Percentiles rank a stretch among this genome's conserved stretches.
phyloP scores from a whole-genome alignment of 2,888 invertebrate genomes.

The Coenonympha glycerion region DNA sequence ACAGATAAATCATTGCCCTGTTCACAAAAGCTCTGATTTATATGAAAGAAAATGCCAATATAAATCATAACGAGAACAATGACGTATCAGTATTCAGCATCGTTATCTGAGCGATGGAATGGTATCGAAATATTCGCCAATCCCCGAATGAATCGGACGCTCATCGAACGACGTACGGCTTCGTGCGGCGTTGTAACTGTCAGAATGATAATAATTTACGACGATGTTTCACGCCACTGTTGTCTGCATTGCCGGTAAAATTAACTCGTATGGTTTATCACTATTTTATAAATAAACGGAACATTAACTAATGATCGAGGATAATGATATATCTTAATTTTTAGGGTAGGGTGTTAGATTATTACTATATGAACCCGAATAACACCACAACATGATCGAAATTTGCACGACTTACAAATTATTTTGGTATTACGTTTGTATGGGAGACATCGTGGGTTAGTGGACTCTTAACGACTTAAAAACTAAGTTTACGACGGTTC shows the following conservation, averaged over 20 bases:
- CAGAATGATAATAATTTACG: conserved; percentile 14
- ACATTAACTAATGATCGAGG: too few relatives aligned
- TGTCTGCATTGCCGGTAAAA: neutral
- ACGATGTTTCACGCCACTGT: neutral
- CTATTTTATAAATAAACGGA: too few relatives aligned
- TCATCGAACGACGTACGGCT: conserved; percentile 8
- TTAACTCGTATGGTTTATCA: neutral
- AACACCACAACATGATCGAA: too few relatives aligned
- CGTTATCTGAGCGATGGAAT: conserved; percentile 10
- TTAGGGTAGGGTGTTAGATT: too few relatives aligned
- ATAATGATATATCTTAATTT: too few relatives aligned
- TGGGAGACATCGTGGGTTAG: too few relatives aligned
- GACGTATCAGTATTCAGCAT: neutral
- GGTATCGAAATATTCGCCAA: conserved; percentile 4
- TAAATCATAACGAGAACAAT: neutral
- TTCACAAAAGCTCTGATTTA: neutral
- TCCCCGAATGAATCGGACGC: conserved; percentile 15
- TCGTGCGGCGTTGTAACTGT: conserved; percentile 6
- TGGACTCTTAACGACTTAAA: too few relatives aligned
- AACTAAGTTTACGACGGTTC: too few relatives aligned
- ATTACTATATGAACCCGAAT: too few relatives aligned
- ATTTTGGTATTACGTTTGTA: too few relatives aligned
- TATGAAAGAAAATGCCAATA: neutral
- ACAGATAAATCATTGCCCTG: neutral
- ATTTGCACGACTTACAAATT: too few relatives aligned